phyloP scores from a whole-genome alignment of 2,797 vertebrate genomes.

The Xyrichtys novacula region DNA sequence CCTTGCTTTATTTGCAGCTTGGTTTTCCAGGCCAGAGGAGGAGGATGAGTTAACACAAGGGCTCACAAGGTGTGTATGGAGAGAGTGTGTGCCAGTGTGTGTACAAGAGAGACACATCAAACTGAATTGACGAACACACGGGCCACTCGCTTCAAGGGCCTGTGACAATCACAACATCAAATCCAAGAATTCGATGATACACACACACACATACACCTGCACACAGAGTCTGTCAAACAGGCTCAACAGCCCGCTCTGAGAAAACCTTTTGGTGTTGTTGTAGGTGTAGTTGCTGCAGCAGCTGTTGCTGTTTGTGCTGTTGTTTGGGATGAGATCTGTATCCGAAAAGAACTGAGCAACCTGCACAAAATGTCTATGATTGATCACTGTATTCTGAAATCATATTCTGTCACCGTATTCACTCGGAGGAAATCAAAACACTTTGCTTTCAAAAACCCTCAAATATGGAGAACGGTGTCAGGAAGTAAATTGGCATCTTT shows the following conservation, averaged over 20 bases:
- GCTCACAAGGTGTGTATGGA: constrained; percentile 54
- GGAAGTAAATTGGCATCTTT: constrained; percentile 84
- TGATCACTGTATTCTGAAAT: constrained; percentile 76
- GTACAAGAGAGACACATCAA: constrained; percentile 65
- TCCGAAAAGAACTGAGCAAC: constrained; percentile 62
- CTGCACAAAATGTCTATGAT: constrained; percentile 74
- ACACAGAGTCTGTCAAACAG: constrained; percentile 39
- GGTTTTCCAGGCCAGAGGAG: constrained; percentile 56
- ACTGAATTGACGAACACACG: constrained; percentile 73
- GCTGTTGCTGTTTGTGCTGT: constrained; percentile 68
- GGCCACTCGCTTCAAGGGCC: constrained; percentile 68
- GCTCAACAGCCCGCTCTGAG: constrained; percentile 50
- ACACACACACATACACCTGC: constrained; percentile 26
- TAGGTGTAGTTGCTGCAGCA: constrained; percentile 50
- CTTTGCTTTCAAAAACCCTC: constrained; percentile 77
- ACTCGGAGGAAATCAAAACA: constrained; percentile 75
- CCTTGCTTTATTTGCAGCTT: constrained; percentile 48
- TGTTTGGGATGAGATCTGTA: constrained; percentile 64
- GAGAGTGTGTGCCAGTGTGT: constrained; percentile 20
- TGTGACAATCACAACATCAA: constrained; percentile 75
- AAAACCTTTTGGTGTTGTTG: constrained; percentile 58
- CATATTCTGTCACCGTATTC: constrained; percentile 58
- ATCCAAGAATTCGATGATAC: constrained; percentile 48
- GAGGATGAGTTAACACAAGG: constrained; percentile 56
- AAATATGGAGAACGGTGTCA: constrained; percentile 74